Evolutionary conservation across 2,113 vertebrate genomes (phyloP).

Genomic region (Sakesphorus luctuosus): DNA sequence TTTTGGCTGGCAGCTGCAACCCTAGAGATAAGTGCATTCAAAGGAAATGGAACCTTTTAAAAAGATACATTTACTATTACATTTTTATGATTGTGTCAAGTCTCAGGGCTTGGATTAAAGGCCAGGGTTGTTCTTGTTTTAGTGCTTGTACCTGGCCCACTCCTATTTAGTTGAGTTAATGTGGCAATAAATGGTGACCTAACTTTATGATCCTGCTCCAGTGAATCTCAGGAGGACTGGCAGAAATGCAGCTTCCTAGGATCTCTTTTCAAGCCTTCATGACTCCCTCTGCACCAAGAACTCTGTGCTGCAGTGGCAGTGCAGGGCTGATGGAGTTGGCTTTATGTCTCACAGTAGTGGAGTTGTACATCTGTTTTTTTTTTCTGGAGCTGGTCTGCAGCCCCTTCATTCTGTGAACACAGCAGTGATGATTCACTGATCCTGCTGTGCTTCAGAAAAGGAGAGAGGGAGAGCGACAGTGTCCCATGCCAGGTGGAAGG

Average conservation of each 20-base stretch:
- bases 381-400: neutral
- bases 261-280: neutral
- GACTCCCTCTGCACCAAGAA: neutral
- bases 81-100: neutral
- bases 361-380: neutral
- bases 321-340: neutral
- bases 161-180: neutral
- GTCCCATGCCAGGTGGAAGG: neutral
- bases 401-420: neutral
- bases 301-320: neutral
- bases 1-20: conserved; percentile 28
- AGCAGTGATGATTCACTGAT: neutral
- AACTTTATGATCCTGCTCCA: neutral
- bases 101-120: neutral
- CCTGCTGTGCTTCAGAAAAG: neutral
- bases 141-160: neutral
- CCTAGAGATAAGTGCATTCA: conserved; percentile 9
- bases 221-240: neutral
- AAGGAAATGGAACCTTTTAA: conserved; percentile 17
- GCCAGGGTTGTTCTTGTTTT: neutral
- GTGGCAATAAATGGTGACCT: neutral
- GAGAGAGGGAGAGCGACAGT: neutral
- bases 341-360: neutral
- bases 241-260: neutral
- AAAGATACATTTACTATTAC: neutral